Base-by-base conservation (phyloP, 2,113 vertebrate species). In the Pachypanchax playfairii region DNA sequence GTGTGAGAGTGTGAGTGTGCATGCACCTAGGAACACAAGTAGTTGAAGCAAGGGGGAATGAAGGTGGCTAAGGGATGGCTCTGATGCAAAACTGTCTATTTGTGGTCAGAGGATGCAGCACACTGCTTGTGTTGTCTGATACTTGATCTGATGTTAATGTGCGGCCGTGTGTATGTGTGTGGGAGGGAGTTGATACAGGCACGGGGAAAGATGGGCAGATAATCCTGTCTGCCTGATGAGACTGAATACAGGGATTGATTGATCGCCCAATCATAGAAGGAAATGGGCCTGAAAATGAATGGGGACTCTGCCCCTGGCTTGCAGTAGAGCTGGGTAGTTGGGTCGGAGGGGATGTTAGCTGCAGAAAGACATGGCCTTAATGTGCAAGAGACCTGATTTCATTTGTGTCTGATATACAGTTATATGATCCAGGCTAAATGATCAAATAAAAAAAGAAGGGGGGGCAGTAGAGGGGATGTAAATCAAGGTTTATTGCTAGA, bases 231-330 rank as follows among this genome's bases (percentile, higher is more conserved):
- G 91, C 89, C 60, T 92, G 91, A 92, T 91, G 91, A 92, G 92
- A 93, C 92, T 92, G 92, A 93, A 92, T 92, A 89, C 90, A 88
- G 81, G 90, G 90, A 93, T 93, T 93, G 92, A 93, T 93, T 93
- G 92, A 93, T 93, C 87, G 88, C 90, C 92, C 93, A 93, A 93
- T 93, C 92, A 93, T 92, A 90, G 88, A 89, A 93, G 92, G 92
- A 93, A 93, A 93, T 93, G 92, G 91, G 92, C 89, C 92, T 92
- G 92, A 93, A 93, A 93, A 93, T 93, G 91, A 93, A 93, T 91
- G 91, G 89, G n/a, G 80, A 91, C 90, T 91, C 88, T 93, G 92
- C 92, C 92, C 92, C 92, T 92, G 92, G 90, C 91, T 91, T 85
- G 86, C 87, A 72, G 71, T 87, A 83, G 85, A 87, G 82, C 80